These are phyloP conservation scores for Embidobia sp. DNA, from an alignment of 2,888 invertebrate species.

Conservation along the genomic window DNA sequence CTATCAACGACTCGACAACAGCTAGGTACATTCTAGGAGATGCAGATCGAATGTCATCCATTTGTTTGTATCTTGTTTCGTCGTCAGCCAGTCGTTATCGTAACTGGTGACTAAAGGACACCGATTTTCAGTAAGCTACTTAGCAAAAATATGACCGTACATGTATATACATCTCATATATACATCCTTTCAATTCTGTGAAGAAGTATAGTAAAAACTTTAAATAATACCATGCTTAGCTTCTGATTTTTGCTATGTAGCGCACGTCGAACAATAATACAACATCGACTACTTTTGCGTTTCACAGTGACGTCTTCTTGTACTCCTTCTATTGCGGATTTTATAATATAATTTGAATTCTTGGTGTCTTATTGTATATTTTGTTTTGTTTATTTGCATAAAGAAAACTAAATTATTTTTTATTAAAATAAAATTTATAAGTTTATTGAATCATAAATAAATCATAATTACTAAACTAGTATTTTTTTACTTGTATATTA, in stretches of 20 bases:
- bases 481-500: too few relatives aligned
- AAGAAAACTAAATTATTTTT: too few relatives aligned
- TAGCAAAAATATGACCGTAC: conserved; percentile 70
- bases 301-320: conserved; percentile 65
- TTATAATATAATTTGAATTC: background rate
- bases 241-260: conserved; percentile 70
- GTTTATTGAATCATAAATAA: too few relatives aligned
- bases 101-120: conserved; percentile 71
- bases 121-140: conserved; percentile 68
- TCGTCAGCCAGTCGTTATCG: conserved; percentile 65
- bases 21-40: conserved; percentile 77
- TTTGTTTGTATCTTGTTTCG: conserved; percentile 68
- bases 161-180: background rate
- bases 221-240: conserved; percentile 17
- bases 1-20: conserved; percentile 82
- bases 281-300: conserved; percentile 70
- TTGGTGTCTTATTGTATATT: too few relatives aligned
- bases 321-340: conserved; percentile 35
- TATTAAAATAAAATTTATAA: too few relatives aligned
- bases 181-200: background rate
- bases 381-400: too few relatives aligned
- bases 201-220: too few relatives aligned
- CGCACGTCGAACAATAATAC: conserved; percentile 70
- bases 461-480: too few relatives aligned
- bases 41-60: conserved; percentile 77